Conservation (phyloP, 2,113 vertebrate genomes). For the Phainopepla nitens region DNA sequence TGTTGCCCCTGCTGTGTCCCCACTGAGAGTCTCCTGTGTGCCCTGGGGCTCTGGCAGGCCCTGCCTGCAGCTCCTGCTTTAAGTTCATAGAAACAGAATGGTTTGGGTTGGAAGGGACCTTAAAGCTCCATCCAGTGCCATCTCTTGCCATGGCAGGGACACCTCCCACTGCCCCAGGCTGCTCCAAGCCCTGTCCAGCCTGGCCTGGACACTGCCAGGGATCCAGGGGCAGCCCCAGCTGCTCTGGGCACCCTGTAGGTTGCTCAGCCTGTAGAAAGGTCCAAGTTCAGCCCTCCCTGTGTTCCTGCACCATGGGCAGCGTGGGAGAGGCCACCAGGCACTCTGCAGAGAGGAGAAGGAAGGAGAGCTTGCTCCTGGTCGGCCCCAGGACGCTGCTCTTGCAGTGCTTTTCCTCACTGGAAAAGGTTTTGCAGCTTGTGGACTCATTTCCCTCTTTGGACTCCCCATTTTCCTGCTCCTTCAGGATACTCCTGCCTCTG, state of each 20-base stretch:
- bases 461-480: neutral
- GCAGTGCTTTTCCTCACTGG: neutral
- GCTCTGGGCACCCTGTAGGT: neutral
- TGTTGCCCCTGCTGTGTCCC: neutral
- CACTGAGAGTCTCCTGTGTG: neutral
- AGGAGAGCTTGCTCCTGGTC: neutral
- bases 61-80: neutral
- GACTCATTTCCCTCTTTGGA: neutral
- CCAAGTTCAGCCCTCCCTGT: neutral
- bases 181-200: rapidly evolving
- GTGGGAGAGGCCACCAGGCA: neutral
- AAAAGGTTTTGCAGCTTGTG: neutral
- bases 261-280: neutral
- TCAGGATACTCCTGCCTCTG: neutral
- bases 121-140: rapidly evolving
- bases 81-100: no score
- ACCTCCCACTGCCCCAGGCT: neutral
- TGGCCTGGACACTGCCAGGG: neutral
- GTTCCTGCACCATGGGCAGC: rapidly evolving
- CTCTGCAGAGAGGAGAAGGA: neutral
- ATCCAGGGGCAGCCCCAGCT: neutral
- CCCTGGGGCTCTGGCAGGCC: neutral
- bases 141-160: neutral
- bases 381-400: neutral
- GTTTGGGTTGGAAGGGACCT: neutral